Evolutionary conservation across 1,140 invertebrate genomes (phyloP).

Genomic region (Drosophila busckii): DNA sequence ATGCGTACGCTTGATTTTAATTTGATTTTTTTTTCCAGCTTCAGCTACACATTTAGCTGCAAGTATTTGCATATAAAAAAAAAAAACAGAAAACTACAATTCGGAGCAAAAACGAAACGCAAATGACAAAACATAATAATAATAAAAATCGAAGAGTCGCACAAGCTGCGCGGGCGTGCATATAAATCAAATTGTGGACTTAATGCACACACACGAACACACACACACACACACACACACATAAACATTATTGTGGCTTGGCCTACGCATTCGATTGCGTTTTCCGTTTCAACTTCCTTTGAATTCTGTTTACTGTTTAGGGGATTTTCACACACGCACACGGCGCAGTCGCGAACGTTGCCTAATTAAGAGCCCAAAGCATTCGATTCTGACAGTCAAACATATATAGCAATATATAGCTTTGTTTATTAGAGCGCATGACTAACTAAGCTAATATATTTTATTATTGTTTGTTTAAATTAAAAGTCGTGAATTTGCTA

Average conservation of each 20-base stretch:
- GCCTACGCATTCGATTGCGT: conserved; percentile 5
- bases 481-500: too few species aligned
- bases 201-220: conserved; percentile 20
- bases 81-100: too few species aligned
- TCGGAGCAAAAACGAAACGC: too few species aligned
- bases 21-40: conserved; percentile 53
- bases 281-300: conserved; percentile 41
- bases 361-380: conserved; percentile 23
- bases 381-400: too few species aligned
- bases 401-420: too few species aligned
- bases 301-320: conserved; percentile 7
- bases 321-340: conserved; percentile 29
- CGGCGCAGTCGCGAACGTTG: conserved; percentile 14
- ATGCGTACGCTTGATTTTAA: conserved; percentile 57
- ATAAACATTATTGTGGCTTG: background rate
- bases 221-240: background rate
- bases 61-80: conserved; percentile 13
- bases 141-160: conserved; percentile 34
- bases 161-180: conserved; percentile 64
- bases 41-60: conserved; percentile 36
- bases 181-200: conserved; percentile 76
- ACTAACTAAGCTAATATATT: too few species aligned
- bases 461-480: too few species aligned
- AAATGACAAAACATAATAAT: conserved; percentile 20
- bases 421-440: too few species aligned